These are phyloP conservation scores for Eptatretus burgeri DNA, from an alignment of 2,113 vertebrate species.

Conservation along the genomic window DNA sequence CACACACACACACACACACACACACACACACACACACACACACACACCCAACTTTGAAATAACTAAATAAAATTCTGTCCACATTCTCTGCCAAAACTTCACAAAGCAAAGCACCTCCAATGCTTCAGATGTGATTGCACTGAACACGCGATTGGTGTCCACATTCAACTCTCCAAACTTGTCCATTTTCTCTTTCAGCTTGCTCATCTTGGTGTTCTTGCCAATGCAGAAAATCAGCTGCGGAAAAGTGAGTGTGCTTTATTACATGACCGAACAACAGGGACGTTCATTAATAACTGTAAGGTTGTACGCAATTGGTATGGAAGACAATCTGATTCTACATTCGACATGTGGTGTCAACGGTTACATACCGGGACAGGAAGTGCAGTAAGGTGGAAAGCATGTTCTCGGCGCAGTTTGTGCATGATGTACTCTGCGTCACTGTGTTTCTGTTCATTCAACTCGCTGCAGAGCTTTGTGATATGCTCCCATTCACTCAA, in stretches of 20 bases:
- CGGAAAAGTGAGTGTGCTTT: background rate
- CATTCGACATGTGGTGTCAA: background rate
- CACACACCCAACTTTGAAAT: too few species aligned
- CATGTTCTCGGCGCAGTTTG: background rate
- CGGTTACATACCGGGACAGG: background rate
- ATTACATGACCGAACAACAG: too few species aligned
- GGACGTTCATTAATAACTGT: too few species aligned
- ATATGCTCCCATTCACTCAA: background rate
- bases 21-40: too few species aligned
- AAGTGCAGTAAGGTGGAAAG: background rate
- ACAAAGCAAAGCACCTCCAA: background rate
- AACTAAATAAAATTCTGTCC: too few species aligned
- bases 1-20: too few species aligned
- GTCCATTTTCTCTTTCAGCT: background rate
- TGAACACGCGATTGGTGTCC: slow-evolving; percentile 2
- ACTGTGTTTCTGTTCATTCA: background rate
- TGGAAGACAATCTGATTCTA: too few species aligned
- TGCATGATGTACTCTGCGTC: background rate
- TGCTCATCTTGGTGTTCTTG: background rate
- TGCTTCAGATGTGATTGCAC: background rate
- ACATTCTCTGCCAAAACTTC: too few species aligned
- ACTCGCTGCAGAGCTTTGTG: slow-evolving; percentile 1
- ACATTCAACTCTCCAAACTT: background rate
- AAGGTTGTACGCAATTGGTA: too few species aligned
- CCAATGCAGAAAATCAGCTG: slow-evolving; percentile 6